Conservation (phyloP, 2,888 invertebrate genomes). For the Sceliomorpha sp. region DNA sequence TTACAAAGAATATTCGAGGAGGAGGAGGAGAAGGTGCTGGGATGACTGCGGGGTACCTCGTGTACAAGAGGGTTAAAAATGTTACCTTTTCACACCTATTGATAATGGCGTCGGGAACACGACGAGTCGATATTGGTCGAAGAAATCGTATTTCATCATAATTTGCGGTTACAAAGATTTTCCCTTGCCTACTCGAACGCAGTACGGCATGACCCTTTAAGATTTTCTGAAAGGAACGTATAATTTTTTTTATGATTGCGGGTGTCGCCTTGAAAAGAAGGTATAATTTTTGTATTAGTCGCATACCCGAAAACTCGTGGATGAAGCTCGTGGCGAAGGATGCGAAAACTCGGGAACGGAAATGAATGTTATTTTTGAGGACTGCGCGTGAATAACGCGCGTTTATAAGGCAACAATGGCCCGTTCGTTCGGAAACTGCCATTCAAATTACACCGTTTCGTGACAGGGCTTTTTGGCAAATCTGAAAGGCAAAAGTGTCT, state of each 20-base stretch:
- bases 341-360: constrained; percentile 6
- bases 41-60: constrained; percentile 11
- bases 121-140: constrained; percentile 18
- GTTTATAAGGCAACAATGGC: constrained; percentile 21
- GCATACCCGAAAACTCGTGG: constrained; percentile 19
- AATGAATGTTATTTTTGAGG: constrained; percentile 31
- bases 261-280: constrained; percentile 38
- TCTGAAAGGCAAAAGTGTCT: too few relatives aligned
- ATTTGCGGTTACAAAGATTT: constrained; percentile 24
- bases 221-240: constrained; percentile 70
- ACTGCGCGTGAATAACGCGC: constrained; percentile 11
- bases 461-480: too few relatives aligned
- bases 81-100: constrained; percentile 5
- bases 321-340: not conserved
- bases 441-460: too few relatives aligned
- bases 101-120: not conserved
- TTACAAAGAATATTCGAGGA: too few relatives aligned
- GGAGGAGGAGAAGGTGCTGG: too few relatives aligned
- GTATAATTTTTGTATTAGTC: constrained; percentile 37
- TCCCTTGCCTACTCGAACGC: not conserved
- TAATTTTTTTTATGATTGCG: constrained; percentile 70
- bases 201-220: constrained; percentile 2
- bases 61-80: not conserved
- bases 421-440: constrained; percentile 7
- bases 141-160: constrained; percentile 30